Base-by-base conservation (phyloP, 2,113 vertebrate species). In the Phaethon lepturus region DNA sequence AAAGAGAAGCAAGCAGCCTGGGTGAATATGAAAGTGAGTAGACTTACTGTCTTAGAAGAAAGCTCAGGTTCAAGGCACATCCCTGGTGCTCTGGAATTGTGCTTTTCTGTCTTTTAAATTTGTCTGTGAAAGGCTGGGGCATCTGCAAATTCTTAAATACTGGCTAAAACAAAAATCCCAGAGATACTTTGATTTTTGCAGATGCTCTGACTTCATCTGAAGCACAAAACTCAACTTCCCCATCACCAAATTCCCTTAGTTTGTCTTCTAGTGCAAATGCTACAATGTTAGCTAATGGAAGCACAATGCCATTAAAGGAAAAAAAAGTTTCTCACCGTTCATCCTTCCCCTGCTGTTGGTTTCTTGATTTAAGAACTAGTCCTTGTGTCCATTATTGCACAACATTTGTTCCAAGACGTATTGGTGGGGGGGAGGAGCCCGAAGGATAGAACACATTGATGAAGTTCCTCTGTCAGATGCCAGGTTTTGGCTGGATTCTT, bases 401-500 rank as follows among this genome's bases (percentile, higher is more conserved):
- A 86, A 23, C 92, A 23, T 77, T 93, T 92, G 55, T 91, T 84
- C 31, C 31, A 80, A 55, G 63, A 50, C 2, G 6, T 76, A 74
- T 42, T 22, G 38, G 31, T 53, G 2, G 8, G 58, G 92, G 58
- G 71, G 71, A 95, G 72, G 63, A 95, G 35, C 80, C 44, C 55
- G 58, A 90, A 58, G 50, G 56, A 72, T 14, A 89, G 90, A 60
- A 75, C 53, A 72, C 40, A 49, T 52, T 90, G 87, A 96, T 96
- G 84, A 87, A 94, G 79, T 81, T 94, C 33, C 25, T 85, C 66
- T 93, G 87, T 92, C 66, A 92, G 68, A 95, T 93, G 90, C 91
- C 93, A 96, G 79, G 79, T 96, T 97, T 95, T 98, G 97, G 96
- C 95, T 92, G 84, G 47, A 58, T 96, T 93, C 93, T 95, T 97